Conservation (phyloP, 2,888 invertebrate species). For the Barypeithes pellucidus region DNA sequence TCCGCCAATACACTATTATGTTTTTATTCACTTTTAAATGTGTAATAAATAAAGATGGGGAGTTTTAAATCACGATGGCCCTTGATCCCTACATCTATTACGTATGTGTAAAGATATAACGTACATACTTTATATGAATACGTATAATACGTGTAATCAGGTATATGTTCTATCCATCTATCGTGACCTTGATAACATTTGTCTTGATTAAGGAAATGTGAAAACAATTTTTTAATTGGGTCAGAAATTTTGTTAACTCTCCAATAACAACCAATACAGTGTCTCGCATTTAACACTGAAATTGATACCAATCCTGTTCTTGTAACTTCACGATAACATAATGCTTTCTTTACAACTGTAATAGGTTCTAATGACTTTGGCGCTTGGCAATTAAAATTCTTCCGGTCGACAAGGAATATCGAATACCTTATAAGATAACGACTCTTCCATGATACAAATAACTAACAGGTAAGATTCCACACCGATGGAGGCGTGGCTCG, state of each 20-base stretch:
- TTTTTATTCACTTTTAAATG: no score
- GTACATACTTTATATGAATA: no score
- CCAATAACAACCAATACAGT: slow-evolving; percentile 46
- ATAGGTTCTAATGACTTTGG: slow-evolving; percentile 37
- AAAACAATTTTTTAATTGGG: slow-evolving; percentile 46
- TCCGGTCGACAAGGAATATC: slow-evolving; percentile 20
- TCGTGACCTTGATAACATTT: slow-evolving; percentile 33
- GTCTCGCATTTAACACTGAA: slow-evolving; percentile 31
- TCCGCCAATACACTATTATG: no score
- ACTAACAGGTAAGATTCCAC: no score
- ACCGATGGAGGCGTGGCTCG: no score
- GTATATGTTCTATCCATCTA: slow-evolving; percentile 35
- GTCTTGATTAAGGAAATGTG: slow-evolving; percentile 44
- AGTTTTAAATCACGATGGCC: no score
- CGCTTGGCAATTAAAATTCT: slow-evolving; percentile 43
- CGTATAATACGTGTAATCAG: no score
- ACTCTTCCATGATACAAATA: no score
- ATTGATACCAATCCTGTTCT: slow-evolving; percentile 45
- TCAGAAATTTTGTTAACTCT: slow-evolving; percentile 41
- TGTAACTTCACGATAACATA: slow-evolving; percentile 44
- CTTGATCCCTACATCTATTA: no score
- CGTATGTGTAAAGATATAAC: no score
- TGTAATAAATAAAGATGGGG: no score
- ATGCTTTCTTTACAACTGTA: slow-evolving; percentile 43
- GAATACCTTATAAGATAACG: slow-evolving; percentile 24